Evolutionary conservation across 2,888 invertebrate species (phyloP).

Genomic region (Selenia dentaria): DNA sequence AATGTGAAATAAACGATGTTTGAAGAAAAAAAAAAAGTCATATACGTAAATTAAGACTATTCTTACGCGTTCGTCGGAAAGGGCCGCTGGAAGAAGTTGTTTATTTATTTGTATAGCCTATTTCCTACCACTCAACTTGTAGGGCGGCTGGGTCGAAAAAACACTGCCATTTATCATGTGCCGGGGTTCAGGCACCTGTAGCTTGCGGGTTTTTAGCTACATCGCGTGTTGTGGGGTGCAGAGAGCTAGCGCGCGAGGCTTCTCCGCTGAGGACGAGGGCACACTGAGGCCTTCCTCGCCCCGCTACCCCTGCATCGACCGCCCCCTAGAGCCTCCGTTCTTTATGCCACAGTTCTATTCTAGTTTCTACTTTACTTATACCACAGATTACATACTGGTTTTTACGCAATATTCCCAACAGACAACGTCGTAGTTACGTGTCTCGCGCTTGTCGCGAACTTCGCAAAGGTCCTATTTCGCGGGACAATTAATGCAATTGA

Average conservation of each 20-base stretch:
- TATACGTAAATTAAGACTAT: conserved; percentile 28
- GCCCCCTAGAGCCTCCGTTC: conserved; percentile 55
- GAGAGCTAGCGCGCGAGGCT: conserved; percentile 51
- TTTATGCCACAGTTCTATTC: conserved; percentile 30
- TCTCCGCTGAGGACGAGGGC: conserved; percentile 48
- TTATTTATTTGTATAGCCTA: conserved; percentile 48
- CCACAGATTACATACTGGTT: conserved; percentile 21
- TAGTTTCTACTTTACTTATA: conserved; percentile 7
- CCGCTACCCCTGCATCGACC: conserved; percentile 54
- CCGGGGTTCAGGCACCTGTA: conserved; percentile 62
- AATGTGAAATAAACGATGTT: neutral
- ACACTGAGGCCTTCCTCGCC: conserved; percentile 57
- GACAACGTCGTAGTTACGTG: conserved; percentile 29
- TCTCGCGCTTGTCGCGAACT: conserved; percentile 41
- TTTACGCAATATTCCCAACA: neutral
- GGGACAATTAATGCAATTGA: conserved; percentile 61
- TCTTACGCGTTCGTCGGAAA: conserved; percentile 36
- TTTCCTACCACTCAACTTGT: conserved; percentile 56
- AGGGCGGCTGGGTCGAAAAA: conserved; percentile 50
- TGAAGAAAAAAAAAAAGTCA: conserved; percentile 1
- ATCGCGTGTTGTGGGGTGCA: conserved; percentile 48
- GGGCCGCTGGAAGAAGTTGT: conserved; percentile 41
- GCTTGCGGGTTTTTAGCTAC: conserved; percentile 57
- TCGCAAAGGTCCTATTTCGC: conserved; percentile 57
- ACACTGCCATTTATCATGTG: conserved; percentile 65